Evolutionary conservation across 1,140 invertebrate species (phyloP).

Genomic region (Brachionus plicatilis): DNA sequence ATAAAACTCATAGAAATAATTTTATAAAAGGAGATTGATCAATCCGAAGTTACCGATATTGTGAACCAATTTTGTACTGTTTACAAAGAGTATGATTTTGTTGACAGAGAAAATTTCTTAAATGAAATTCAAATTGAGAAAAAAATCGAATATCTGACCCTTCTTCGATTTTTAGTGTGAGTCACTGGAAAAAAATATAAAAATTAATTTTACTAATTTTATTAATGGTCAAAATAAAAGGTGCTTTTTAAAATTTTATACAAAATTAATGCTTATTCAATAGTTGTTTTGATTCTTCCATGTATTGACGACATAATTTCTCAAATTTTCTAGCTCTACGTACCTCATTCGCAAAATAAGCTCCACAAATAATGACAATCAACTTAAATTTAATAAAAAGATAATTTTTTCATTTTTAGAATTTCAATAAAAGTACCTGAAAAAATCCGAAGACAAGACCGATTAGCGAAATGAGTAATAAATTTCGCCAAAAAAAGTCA

Average conservation of each 20-base stretch:
- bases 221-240: background rate
- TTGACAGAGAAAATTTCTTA: too few species aligned
- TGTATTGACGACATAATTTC: background rate
- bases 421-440: background rate
- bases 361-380: background rate
- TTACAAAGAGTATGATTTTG: too few species aligned
- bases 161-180: background rate
- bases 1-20: too few species aligned
- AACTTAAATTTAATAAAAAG: background rate
- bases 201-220: background rate
- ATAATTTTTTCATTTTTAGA: background rate
- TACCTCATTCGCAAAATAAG: constrained; percentile 29
- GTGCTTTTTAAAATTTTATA: background rate
- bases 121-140: too few species aligned
- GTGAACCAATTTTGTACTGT: too few species aligned
- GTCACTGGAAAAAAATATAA: background rate
- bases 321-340: constrained; percentile 21
- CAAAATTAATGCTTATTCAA: background rate
- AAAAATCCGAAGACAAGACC: constrained; percentile 27
- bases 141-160: too few species aligned
- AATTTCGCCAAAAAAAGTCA: constrained; percentile 29
- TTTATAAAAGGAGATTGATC: too few species aligned
- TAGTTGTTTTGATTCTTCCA: background rate
- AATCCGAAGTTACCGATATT: too few species aligned
- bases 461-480: background rate